Percentiles rank a stretch among this genome's conserved stretches.
Conservation (phyloP, 2,113 vertebrate genomes). For the Damaliscus lunatus region DNA sequence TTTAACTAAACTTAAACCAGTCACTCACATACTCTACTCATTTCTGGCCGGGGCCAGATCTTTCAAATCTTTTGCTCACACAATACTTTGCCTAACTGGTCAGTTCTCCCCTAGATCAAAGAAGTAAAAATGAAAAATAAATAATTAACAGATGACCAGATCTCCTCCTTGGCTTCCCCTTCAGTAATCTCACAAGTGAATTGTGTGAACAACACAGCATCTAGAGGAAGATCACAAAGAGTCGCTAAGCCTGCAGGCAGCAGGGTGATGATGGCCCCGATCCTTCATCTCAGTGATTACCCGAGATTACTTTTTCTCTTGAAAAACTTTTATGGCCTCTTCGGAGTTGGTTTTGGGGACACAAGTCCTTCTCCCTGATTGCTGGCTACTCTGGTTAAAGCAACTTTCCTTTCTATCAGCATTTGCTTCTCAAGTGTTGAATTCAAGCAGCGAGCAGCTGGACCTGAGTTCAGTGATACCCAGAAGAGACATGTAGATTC, state of each 20-base stretch:
- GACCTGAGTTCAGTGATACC: background rate
- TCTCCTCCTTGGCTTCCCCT: background rate
- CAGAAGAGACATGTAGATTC: background rate
- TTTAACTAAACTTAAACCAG: background rate
- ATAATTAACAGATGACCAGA: background rate
- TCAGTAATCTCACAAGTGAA: background rate
- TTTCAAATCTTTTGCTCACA: background rate
- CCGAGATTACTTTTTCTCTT: background rate
- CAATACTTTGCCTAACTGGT: background rate
- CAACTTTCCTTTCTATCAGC: background rate
- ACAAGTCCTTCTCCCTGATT: background rate
- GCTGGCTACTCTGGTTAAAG: background rate
- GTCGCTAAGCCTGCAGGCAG: background rate
- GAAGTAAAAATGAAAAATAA: background rate
- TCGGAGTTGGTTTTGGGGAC: background rate
- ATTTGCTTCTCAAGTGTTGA: background rate
- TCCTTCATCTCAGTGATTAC: background rate
- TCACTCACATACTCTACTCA: too few relatives aligned
- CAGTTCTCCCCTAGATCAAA: background rate
- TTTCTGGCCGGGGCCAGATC: background rate
- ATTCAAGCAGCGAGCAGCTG: background rate
- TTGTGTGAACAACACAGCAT: background rate
- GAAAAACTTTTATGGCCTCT: background rate
- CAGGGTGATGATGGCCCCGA: background rate
- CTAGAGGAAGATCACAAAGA: background rate